Evolutionary conservation across 2,888 invertebrate genomes (phyloP), one percentile per base, ranked within the genome.

Genomic region (Caenorhabditis becei): DNA sequence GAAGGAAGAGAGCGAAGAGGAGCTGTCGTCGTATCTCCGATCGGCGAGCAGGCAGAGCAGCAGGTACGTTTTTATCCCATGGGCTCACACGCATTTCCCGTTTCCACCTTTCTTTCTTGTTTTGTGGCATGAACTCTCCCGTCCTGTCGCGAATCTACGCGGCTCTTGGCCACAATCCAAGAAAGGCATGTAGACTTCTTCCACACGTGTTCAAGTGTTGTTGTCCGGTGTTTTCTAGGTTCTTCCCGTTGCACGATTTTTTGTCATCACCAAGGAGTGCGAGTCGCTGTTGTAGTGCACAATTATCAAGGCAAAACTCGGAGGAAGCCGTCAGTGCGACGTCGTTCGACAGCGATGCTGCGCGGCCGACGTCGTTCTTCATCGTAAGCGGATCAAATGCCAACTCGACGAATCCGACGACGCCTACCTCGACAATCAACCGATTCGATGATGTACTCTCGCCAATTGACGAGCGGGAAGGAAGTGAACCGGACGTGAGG

Each of bases 1-100:
- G 54, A 86, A 86, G 61, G 97, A 97, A 91, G 96, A 96, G 88
- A 96, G 96, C 89, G 95, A 95, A 91, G 96, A 96, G 89, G 96
- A 92, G 69, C 71, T 91, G 53, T 85, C 86, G 16, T 78, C 88
- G n/a, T 90, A 90, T 88, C 89, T 77, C 87, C 89, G 82, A 84
- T 90, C 80, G 84, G 91, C 83, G 16, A 89, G 88, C 49, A 80
- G 91, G 8, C 91, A 90, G 53, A 90, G 89, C 32, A 88, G 88
- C 59, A 88, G 90, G 90, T 90, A 77, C 24, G 54, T 71, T 35
- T 18, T 62, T 20, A 35, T 44, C 8, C 49, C 49, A 51, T n/a
- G 20, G 18, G 20, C 24, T 18, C 18, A 58, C n/a, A n/a, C n/a
- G 58, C 54, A 23, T 23, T 51, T 58, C 59, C 58, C 35, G 41